Conservation (phyloP, 92 coral and sea anemone species). For the Porites cylindrica region DNA sequence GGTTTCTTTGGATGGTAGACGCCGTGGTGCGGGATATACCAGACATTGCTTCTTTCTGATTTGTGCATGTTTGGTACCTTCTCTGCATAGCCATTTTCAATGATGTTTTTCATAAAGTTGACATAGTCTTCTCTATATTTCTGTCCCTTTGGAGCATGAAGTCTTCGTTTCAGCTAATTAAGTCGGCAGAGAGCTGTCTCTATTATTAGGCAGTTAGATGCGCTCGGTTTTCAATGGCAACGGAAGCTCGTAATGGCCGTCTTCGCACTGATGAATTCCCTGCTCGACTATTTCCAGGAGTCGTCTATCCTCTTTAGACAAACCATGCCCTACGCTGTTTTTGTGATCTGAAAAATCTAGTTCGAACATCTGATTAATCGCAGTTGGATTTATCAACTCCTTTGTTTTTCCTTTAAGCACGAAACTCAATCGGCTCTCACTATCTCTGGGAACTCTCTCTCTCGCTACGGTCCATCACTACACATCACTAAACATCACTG, state of each 20-base stretch:
- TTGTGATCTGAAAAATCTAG: constrained; percentile 60
- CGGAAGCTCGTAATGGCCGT: constrained; percentile 65
- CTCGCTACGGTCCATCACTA: neutral
- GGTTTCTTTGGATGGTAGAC: constrained; percentile 65
- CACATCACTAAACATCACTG: too few relatives aligned
- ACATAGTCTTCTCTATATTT: constrained; percentile 53
- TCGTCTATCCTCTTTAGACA: constrained; percentile 58
- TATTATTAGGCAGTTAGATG: constrained; percentile 47
- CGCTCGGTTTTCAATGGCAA: constrained; percentile 47
- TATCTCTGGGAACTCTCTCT: constrained; percentile 1
- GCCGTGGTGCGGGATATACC: constrained; percentile 72
- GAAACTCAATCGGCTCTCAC: constrained; percentile 18
- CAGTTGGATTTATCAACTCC: constrained; percentile 54
- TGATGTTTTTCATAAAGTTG: constrained; percentile 55
- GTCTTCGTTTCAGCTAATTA: constrained; percentile 48
- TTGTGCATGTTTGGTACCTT: neutral
- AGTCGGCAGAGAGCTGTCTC: constrained; percentile 52
- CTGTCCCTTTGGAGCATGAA: constrained; percentile 16
- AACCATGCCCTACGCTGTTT: constrained; percentile 20
- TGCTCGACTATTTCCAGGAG: constrained; percentile 43
- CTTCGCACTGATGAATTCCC: constrained; percentile 55
- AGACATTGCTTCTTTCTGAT: constrained; percentile 3
- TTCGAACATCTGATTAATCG: constrained; percentile 55
- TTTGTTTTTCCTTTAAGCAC: constrained; percentile 13
- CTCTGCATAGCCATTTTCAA: constrained; percentile 56